These are phyloP conservation scores for Diabrotica virgifera DNA, from an alignment of 1,140 invertebrate species.

Conservation along the genomic window DNA sequence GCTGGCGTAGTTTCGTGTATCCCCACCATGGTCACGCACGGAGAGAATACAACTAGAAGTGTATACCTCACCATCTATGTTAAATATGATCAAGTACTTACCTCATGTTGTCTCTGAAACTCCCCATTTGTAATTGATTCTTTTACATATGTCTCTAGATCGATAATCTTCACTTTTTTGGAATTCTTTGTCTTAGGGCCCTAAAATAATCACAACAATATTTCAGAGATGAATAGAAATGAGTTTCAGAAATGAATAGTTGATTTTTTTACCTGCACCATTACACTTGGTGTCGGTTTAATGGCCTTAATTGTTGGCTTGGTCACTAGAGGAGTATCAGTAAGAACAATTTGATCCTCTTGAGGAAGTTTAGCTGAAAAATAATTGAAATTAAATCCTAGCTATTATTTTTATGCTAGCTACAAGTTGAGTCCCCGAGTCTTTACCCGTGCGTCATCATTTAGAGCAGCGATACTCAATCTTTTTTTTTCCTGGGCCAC, in stretches of 20 bases:
- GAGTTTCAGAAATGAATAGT: not conserved
- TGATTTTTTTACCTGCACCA: not conserved
- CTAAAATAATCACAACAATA: not conserved
- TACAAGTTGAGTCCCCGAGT: too few species aligned
- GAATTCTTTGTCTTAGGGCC: slow-evolving; percentile 9
- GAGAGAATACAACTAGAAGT: too few species aligned
- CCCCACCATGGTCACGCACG: too few species aligned
- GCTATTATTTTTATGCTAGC: too few species aligned
- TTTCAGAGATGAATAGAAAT: not conserved
- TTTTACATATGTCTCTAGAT: slow-evolving; percentile 21
- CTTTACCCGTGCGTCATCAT: too few species aligned
- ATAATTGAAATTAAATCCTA: too few species aligned
- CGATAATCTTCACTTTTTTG: slow-evolving; percentile 9
- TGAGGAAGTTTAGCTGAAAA: not conserved
- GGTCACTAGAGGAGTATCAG: not conserved
- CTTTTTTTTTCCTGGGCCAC: too few species aligned
- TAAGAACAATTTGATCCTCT: slow-evolving; percentile 1
- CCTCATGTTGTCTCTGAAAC: slow-evolving; percentile 21
- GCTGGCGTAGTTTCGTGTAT: too few species aligned
- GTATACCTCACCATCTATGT: too few species aligned
- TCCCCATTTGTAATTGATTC: slow-evolving; percentile 16
- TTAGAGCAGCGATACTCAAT: too few species aligned
- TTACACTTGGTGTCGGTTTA: not conserved
- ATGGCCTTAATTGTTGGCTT: not conserved
- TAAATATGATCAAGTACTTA: too few species aligned